These are phyloP conservation scores for Camponotus floridanus DNA, from an alignment of 1,140 invertebrate genomes.

Conservation along the genomic window DNA sequence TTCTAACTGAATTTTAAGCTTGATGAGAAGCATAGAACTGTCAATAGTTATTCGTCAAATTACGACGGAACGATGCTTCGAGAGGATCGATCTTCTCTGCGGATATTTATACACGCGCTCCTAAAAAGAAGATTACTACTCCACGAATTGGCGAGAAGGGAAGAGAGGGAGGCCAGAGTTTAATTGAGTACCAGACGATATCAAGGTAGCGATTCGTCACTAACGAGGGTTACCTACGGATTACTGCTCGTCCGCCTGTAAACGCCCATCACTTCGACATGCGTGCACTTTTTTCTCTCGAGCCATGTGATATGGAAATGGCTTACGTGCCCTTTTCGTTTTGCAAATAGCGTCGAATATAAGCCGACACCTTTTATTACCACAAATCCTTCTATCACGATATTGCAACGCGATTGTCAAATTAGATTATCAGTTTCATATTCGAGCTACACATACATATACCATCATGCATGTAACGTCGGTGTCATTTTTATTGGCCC, in stretches of 20 bases:
- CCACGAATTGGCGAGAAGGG: neutral
- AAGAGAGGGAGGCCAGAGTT: neutral
- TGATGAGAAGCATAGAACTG: conserved; percentile 5
- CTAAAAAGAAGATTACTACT: conserved; percentile 42
- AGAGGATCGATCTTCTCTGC: conserved; percentile 71
- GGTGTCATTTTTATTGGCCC: neutral
- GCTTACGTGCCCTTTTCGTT: conserved; percentile 26
- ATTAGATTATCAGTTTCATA: conserved; percentile 52
- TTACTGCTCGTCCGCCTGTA: conserved; percentile 59
- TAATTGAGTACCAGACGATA: conserved; percentile 69
- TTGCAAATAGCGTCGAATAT: conserved; percentile 36
- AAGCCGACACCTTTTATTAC: conserved; percentile 41
- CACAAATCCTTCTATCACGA: conserved; percentile 40
- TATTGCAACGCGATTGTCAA: conserved; percentile 37
- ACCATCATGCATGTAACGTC: conserved; percentile 13
- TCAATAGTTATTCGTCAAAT: conserved; percentile 79
- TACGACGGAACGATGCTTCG: conserved; percentile 61
- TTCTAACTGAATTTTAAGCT: neutral
- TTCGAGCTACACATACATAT: neutral
- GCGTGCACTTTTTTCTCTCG: conserved; percentile 21
- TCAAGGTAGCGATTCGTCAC: conserved; percentile 57
- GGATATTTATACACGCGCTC: conserved; percentile 18
- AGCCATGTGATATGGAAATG: conserved; percentile 50
- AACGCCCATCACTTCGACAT: conserved; percentile 48
- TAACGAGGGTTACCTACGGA: conserved; percentile 68